Evolutionary conservation across 2,797 vertebrate species (phyloP).

Genomic region (Mormyrops attenuatus): DNA sequence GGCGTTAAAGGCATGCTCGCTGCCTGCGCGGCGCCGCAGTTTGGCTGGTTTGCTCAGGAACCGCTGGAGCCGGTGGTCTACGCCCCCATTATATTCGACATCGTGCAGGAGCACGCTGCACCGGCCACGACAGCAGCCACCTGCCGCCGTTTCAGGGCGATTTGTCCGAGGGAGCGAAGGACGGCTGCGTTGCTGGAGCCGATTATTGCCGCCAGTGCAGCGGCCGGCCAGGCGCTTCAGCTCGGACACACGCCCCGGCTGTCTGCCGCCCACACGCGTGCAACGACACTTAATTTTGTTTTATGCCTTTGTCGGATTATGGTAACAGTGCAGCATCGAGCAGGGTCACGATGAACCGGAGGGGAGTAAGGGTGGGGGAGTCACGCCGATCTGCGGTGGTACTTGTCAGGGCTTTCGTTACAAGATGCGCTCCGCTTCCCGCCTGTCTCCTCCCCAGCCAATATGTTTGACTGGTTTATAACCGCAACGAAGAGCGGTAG

Average conservation of each 20-base stretch:
- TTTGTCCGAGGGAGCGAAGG: neutral
- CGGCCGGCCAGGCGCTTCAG: neutral
- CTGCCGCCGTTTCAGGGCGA: neutral
- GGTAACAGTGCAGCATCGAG: neutral
- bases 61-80: neutral
- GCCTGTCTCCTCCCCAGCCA: neutral
- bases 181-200: neutral
- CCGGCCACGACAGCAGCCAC: slow-evolving; percentile 19
- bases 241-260: neutral
- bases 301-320: neutral
- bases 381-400: neutral
- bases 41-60: neutral
- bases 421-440: neutral
- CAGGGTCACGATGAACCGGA: neutral
- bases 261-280: neutral
- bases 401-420: neutral
- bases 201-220: neutral
- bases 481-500: neutral
- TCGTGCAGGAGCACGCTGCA: slow-evolving; percentile 17
- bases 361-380: neutral
- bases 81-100: slow-evolving; percentile 29
- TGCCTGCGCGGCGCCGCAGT: slow-evolving; percentile 31
- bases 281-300: neutral
- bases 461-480: slow-evolving; percentile 11
- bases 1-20: slow-evolving; percentile 28